Base-by-base conservation (phyloP, 2,888 invertebrate species). In the Anthoptus insignis region DNA sequence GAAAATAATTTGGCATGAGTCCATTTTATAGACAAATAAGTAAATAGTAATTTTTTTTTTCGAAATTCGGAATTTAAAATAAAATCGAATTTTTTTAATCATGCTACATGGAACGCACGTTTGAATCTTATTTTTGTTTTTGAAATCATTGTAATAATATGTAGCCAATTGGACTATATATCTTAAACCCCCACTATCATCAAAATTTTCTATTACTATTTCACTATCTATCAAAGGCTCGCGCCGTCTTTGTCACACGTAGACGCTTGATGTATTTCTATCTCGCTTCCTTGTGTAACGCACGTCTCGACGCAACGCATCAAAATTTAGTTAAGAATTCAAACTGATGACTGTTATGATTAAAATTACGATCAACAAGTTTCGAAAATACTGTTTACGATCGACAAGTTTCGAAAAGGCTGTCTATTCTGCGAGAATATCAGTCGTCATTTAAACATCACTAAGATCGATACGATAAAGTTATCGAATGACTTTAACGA, bases 401-500 rank as follows among this genome's bases (percentile, higher is more conserved):
- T 39, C 14, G 4, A 39, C 16, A 16, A 16, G 16, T 39, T 16
- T 39, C 39, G 11, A 16, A 34, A 34, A 16, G 39, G 37, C 37
- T 37, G 37, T 8, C 16, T 39, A 8, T 42, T 11, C 42, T 19
- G 42, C 19, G 19, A 42, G 42, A 42, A 42, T 42, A 42, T 42
- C 42, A 42, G 42, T 42, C 42, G 42, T 42, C 19, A 42, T 19
- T 42, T 42, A 11, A 42, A 42, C 42, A 42, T 42, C 11, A 42
- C 42, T 42, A 42, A 19, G 6, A 42, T 42, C 42, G 42, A 42
- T 42, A 42, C 19, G 9, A n/a, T n/a, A n/a, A 39, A 39, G 16
- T 39, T 39, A 16, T 16, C 39, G 39, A 39, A 39, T 16, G 16
- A 39, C 2, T 39, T 39, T 39, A 16, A 39, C 16, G 39, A 39